These are phyloP conservation scores for Magallana gigas DNA, from an alignment of 1,140 invertebrate genomes.

Conservation along the genomic window DNA sequence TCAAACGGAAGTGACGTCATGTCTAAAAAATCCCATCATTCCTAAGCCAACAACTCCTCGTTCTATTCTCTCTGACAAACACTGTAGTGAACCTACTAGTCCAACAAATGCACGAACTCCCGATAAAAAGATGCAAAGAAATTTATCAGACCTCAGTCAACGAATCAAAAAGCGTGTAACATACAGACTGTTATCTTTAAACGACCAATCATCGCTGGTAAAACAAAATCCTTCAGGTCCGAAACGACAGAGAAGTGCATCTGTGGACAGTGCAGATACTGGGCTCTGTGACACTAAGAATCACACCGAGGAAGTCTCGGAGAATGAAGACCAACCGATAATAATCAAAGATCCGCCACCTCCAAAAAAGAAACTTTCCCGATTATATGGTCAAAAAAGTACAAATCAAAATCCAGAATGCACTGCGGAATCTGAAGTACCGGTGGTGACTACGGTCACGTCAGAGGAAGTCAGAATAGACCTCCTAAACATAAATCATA, in stretches of 20 bases:
- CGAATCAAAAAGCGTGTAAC: slow-evolving; percentile 91
- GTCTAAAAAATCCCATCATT: slow-evolving; percentile 61
- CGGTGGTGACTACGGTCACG: neutral
- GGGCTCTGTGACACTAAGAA: neutral
- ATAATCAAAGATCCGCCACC: neutral
- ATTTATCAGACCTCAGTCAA: slow-evolving; percentile 89
- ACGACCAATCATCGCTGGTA: slow-evolving; percentile 18
- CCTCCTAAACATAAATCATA: neutral
- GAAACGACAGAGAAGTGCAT: slow-evolving; percentile 30
- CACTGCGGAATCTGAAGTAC: too few relatives aligned
- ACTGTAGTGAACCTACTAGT: slow-evolving; percentile 89
- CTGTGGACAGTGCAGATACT: slow-evolving; percentile 1
- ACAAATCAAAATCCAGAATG: neutral
- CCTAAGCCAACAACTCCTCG: slow-evolving; percentile 60
- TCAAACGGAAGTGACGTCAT: slow-evolving; percentile 62
- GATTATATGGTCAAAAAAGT: neutral
- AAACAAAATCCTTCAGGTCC: neutral
- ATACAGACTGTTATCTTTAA: slow-evolving; percentile 65
- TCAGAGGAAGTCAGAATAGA: neutral
- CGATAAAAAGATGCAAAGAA: slow-evolving; percentile 85
- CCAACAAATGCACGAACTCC: slow-evolving; percentile 81
- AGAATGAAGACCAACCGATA: neutral
- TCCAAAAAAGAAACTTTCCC: neutral
- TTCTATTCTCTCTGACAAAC: slow-evolving; percentile 83
- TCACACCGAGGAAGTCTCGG: neutral